Percentiles rank a stretch among this genome's conserved stretches.
Evolutionary conservation across 2,113 vertebrate species (phyloP).

Genomic region (Cygnus buccinator): DNA sequence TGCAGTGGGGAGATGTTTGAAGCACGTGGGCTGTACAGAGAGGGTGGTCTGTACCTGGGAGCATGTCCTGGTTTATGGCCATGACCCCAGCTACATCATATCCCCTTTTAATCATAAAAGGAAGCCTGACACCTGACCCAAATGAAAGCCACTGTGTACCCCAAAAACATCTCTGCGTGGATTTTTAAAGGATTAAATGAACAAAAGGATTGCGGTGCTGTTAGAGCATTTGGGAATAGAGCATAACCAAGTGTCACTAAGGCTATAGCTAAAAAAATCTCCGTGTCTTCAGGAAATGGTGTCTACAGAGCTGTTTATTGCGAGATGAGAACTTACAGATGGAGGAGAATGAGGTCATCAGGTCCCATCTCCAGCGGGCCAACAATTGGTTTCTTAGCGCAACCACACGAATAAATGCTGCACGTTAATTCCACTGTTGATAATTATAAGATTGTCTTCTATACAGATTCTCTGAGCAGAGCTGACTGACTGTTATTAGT

Average conservation of each 20-base stretch:
- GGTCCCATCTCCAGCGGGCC: neutral
- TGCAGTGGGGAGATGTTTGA: neutral
- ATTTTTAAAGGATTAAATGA: neutral
- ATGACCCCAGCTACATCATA: too few relatives aligned
- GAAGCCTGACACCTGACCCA: neutral
- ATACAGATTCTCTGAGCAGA: neutral
- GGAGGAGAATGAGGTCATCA: neutral
- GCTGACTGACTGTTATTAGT: neutral
- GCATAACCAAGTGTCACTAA: neutral
- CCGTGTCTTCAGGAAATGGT: neutral
- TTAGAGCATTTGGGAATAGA: neutral
- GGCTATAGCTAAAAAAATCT: neutral
- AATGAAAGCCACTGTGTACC: neutral
- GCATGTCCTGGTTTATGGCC: neutral
- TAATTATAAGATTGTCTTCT: neutral
- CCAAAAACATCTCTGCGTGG: neutral
- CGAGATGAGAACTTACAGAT: neutral
- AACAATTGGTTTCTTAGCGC: neutral
- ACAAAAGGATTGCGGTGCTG: neutral
- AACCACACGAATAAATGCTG: neutral
- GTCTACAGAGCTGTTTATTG: neutral
- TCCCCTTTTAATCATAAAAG: fast-evolving
- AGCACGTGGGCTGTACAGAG: neutral
- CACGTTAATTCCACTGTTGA: neutral
- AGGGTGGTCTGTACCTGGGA: neutral